A percentile compares a stretch with the other conserved stretches of the same genome.
Evolutionary conservation across 2,113 vertebrate genomes (phyloP).

Genomic region (Puffinus mauretanicus): DNA sequence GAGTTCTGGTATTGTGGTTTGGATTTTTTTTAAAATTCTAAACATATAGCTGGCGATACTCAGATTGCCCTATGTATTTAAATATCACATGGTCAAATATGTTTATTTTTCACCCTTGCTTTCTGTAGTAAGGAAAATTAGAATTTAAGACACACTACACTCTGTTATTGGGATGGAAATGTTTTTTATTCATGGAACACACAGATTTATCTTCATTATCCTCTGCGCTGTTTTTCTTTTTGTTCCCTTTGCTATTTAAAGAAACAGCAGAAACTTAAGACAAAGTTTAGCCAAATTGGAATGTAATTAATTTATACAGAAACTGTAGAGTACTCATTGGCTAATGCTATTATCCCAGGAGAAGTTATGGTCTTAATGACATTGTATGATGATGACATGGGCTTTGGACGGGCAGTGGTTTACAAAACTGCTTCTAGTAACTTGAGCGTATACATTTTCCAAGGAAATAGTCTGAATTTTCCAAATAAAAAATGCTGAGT

Average conservation of each 20-base stretch:
- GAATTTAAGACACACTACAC: not conserved
- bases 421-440: conserved; percentile 20
- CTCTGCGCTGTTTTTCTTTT: not conserved
- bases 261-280: not conserved
- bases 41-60: not conserved
- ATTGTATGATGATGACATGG: not conserved
- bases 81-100: not conserved
- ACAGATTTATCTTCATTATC: not conserved
- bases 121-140: not conserved
- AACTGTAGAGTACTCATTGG: not conserved
- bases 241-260: not conserved
- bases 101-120: not conserved
- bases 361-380: not conserved
- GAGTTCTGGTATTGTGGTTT: not conserved
- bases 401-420: not conserved
- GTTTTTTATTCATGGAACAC: not conserved
- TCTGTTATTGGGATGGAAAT: not conserved
- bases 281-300: not conserved
- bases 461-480: conserved; percentile 12
- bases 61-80: not conserved
- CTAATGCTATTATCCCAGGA: not conserved
- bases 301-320: not conserved
- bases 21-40: not conserved
- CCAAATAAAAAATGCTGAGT: conserved; percentile 34
- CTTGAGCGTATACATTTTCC: conserved; percentile 31